Conservation (phyloP, 2,888 invertebrate species). For the Cephus pulcher region DNA sequence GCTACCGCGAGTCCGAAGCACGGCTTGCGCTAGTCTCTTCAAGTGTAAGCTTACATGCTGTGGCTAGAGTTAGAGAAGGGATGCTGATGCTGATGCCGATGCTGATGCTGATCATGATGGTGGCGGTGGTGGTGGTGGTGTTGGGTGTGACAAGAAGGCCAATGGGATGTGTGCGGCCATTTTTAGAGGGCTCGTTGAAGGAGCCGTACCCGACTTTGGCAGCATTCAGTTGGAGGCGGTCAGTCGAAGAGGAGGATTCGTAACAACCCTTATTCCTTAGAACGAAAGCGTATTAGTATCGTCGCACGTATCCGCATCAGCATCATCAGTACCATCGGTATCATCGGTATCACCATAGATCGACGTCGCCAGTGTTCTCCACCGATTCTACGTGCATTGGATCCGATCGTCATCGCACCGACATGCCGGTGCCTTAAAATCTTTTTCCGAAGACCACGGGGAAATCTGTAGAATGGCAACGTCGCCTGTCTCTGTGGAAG, state of each 20-base stretch:
- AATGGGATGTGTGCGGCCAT: constrained; percentile 65
- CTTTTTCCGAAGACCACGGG: too few relatives aligned
- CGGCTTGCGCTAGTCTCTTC: constrained; percentile 42
- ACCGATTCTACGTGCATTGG: too few relatives aligned
- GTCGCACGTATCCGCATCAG: too few relatives aligned
- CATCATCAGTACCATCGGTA: too few relatives aligned
- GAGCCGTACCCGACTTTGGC: constrained; percentile 49
- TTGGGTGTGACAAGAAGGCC: constrained; percentile 56
- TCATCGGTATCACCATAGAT: too few relatives aligned
- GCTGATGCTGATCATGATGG: too few relatives aligned
- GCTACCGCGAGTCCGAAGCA: constrained; percentile 39
- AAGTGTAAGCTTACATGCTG: constrained; percentile 65
- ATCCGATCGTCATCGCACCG: too few relatives aligned
- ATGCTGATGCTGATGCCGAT: not conserved
- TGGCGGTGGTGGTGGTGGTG: constrained; percentile 18
- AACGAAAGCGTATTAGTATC: not conserved
- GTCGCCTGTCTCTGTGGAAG: too few relatives aligned
- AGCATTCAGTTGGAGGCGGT: constrained; percentile 60
- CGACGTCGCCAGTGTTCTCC: too few relatives aligned
- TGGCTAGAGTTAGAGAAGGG: constrained; percentile 11
- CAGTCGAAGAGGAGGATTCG: constrained; percentile 42
- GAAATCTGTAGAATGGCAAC: too few relatives aligned
- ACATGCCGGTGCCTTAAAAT: too few relatives aligned
- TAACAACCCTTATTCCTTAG: not conserved
- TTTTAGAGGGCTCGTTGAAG: constrained; percentile 63